A percentile compares a stretch with the other conserved stretches of the same genome.
Conservation (phyloP, 1,140 invertebrate genomes). For the Zaprionus gabonicus region DNA sequence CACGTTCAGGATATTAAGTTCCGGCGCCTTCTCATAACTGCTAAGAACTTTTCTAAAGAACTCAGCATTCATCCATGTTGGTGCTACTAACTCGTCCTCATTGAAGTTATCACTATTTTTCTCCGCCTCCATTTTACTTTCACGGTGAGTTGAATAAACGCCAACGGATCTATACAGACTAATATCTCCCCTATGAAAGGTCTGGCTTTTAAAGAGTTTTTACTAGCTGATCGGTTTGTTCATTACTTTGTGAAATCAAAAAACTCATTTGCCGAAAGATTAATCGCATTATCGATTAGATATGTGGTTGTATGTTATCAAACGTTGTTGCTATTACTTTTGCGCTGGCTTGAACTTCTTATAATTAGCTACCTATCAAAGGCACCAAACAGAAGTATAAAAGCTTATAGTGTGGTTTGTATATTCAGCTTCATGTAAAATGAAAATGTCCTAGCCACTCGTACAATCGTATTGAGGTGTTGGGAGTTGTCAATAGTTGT, state of each 20-base stretch:
- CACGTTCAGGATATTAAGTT: conserved; percentile 38
- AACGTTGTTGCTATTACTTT: not conserved
- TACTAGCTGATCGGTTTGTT: not conserved
- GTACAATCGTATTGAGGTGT: too few relatives aligned
- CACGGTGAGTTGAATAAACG: not conserved
- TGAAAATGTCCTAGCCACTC: not conserved
- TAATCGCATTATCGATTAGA: not conserved
- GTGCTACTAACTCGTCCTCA: conserved; percentile 66
- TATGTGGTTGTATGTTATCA: not conserved
- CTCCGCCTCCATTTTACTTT: conserved; percentile 23
- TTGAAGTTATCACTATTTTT: conserved; percentile 42
- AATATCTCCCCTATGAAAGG: not conserved
- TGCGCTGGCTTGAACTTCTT: not conserved
- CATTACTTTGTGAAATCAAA: not conserved
- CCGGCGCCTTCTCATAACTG: conserved; percentile 31
- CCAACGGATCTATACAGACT: not conserved
- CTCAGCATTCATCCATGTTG: conserved; percentile 57
- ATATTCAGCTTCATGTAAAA: not conserved
- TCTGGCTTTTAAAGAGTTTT: not conserved
- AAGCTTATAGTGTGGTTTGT: not conserved
- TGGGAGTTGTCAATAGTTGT: too few relatives aligned
- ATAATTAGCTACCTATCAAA: not conserved
- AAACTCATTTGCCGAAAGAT: not conserved
- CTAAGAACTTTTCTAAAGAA: conserved; percentile 58
- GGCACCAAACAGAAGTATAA: not conserved